Percentiles rank a stretch among this genome's conserved stretches.
These are phyloP conservation scores for Poecilia velifera DNA, from an alignment of 2,797 vertebrate species.

Conservation along the genomic window DNA sequence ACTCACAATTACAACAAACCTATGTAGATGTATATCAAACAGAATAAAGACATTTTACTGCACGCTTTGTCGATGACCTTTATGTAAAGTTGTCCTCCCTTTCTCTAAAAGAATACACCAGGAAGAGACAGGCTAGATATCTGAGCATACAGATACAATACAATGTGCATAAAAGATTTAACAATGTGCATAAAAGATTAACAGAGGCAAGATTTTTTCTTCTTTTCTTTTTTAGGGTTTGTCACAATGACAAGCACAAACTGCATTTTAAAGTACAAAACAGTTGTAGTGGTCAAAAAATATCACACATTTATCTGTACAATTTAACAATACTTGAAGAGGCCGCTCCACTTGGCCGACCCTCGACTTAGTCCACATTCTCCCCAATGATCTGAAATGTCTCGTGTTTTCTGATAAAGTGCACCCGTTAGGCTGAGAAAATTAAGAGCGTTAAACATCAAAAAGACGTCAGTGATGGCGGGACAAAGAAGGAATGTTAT, in stretches of 20 bases:
- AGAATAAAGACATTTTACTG: constrained; percentile 11
- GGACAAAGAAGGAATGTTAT: constrained; percentile 77
- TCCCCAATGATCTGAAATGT: constrained; percentile 73
- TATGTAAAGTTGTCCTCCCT: constrained; percentile 86
- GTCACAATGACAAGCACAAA: constrained; percentile 87
- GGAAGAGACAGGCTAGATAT: constrained; percentile 85
- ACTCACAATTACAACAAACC: background rate
- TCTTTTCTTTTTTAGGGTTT: constrained; percentile 65
- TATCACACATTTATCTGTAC: constrained; percentile 91
- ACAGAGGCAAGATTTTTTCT: constrained; percentile 80
- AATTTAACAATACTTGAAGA: constrained; percentile 84
- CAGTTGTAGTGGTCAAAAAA: constrained; percentile 91
- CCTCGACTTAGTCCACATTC: constrained; percentile 55
- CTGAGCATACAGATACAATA: constrained; percentile 88
- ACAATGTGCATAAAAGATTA: constrained; percentile 86
- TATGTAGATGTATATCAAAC: background rate
- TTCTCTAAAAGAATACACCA: constrained; percentile 85
- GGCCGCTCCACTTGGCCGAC: constrained; percentile 57
- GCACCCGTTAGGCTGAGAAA: constrained; percentile 77
- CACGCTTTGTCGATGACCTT: constrained; percentile 76
- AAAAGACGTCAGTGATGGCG: constrained; percentile 36
- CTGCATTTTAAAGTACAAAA: constrained; percentile 88
- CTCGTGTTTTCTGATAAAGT: constrained; percentile 81
- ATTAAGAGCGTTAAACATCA: constrained; percentile 70
- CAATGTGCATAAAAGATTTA: constrained; percentile 86